These are phyloP conservation scores for Calliopsis andreniformis DNA, from an alignment of 1,140 invertebrate genomes.

Conservation along the genomic window DNA sequence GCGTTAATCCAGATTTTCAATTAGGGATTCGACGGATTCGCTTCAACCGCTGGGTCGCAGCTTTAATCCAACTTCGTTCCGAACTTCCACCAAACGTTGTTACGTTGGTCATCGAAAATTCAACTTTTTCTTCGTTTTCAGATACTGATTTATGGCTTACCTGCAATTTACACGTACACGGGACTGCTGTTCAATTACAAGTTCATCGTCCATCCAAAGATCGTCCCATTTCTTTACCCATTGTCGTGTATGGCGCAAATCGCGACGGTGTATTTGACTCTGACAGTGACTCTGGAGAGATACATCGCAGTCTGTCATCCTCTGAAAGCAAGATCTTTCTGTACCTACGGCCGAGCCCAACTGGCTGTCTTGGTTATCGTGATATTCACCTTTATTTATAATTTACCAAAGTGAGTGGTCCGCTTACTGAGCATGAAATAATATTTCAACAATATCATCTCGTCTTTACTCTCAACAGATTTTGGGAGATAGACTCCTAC, in stretches of 20 bases:
- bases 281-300: slow-evolving; percentile 96
- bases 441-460: not conserved
- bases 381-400: slow-evolving; percentile 92
- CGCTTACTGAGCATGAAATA: not conserved
- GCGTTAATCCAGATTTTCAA: too few relatives aligned
- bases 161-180: slow-evolving; percentile 91
- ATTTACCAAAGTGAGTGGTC: slow-evolving; percentile 85
- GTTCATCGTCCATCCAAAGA: slow-evolving; percentile 89
- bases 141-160: slow-evolving; percentile 93
- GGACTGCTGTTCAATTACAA: slow-evolving; percentile 89
- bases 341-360: slow-evolving; percentile 94
- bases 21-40: too few relatives aligned
- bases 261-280: slow-evolving; percentile 96
- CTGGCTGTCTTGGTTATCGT: slow-evolving; percentile 92
- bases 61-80: too few relatives aligned
- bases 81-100: too few relatives aligned
- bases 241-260: slow-evolving; percentile 94
- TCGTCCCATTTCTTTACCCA: slow-evolving; percentile 92
- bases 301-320: slow-evolving; percentile 98
- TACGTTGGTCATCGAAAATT: too few relatives aligned
- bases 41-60: too few relatives aligned
- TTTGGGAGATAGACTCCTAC: slow-evolving; percentile 85
- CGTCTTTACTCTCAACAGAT: slow-evolving; percentile 74
- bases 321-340: slow-evolving; percentile 91
- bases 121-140: slow-evolving; percentile 37